Evolutionary conservation across 2,113 vertebrate species (phyloP).

Genomic region (Neolamprologus caudopunctatus): DNA sequence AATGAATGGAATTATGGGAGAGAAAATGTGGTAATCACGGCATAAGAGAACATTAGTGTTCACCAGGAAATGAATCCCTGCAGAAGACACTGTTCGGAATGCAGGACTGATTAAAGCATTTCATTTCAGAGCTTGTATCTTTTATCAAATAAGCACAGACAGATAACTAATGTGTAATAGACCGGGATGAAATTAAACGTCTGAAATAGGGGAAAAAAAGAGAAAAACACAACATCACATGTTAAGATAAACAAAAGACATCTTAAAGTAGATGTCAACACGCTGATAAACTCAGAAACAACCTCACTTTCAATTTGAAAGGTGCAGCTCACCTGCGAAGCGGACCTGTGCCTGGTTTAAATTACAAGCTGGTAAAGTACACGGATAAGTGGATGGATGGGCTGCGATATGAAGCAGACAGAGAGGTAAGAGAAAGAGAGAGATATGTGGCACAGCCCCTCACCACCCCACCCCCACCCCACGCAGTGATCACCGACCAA

Average conservation of each 20-base stretch:
- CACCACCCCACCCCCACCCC: not conserved
- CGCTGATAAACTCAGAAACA: not conserved
- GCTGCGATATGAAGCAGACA: not conserved
- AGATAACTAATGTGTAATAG: not conserved
- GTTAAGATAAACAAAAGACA: not conserved
- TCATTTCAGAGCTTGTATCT: not conserved
- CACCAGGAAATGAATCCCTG: conserved; percentile 27
- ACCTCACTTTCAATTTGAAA: not conserved
- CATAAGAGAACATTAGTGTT: conserved; percentile 22
- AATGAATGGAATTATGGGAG: conserved; percentile 12
- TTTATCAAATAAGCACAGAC: not conserved
- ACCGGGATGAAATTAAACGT: not conserved
- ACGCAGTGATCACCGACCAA: conserved; percentile 49
- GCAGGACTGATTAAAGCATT: conserved; percentile 19
- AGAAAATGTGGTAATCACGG: conserved; percentile 32
- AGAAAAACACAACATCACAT: not conserved
- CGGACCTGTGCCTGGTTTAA: not conserved
- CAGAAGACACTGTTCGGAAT: not conserved
- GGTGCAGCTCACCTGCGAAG: not conserved
- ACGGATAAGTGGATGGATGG: conserved; percentile 20
- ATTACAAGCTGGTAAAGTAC: not conserved
- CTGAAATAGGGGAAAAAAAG: not conserved
- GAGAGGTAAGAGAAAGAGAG: not conserved
- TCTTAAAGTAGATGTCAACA: not conserved
- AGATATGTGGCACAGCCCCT: conserved; percentile 13